Evolutionary conservation across 2,888 invertebrate species (phyloP).

Genomic region (Agrochola litura): DNA sequence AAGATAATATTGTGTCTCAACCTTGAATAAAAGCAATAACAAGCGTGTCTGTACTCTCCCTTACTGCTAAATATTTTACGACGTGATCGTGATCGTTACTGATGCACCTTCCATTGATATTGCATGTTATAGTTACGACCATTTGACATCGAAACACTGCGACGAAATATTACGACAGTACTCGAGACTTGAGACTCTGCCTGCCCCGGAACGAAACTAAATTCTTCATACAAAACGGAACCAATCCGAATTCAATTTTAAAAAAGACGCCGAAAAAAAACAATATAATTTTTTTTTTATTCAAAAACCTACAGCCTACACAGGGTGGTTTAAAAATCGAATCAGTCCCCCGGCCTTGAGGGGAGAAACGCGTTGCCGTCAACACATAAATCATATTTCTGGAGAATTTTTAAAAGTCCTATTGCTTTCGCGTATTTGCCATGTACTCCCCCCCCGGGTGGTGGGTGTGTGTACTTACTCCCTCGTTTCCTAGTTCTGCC

Average conservation of each 20-base stretch:
- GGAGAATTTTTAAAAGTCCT: slow-evolving; percentile 91
- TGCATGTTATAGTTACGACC: slow-evolving; percentile 34
- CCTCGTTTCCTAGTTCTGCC: slow-evolving; percentile 90
- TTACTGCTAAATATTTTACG: slow-evolving; percentile 41
- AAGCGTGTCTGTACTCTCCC: background rate
- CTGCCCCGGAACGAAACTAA: slow-evolving; percentile 4
- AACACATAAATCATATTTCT: slow-evolving; percentile 91
- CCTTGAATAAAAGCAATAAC: background rate
- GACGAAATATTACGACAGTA: slow-evolving; percentile 6
- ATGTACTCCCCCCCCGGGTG: slow-evolving; percentile 87
- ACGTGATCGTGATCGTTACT: slow-evolving; percentile 28
- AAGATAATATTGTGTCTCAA: background rate
- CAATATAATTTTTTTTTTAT: slow-evolving; percentile 75
- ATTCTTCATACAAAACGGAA: slow-evolving; percentile 42
- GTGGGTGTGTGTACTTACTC: slow-evolving; percentile 89
- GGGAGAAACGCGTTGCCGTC: slow-evolving; percentile 87
- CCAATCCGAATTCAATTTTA: slow-evolving; percentile 66
- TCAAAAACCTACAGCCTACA: slow-evolving; percentile 75
- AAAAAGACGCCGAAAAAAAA: slow-evolving; percentile 71
- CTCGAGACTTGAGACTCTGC: background rate
- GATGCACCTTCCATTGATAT: slow-evolving; percentile 42
- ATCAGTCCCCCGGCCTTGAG: slow-evolving; percentile 89
- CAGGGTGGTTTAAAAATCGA: slow-evolving; percentile 90
- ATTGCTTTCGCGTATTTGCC: slow-evolving; percentile 91
- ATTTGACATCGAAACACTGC: background rate